A percentile compares a stretch with the other conserved stretches of the same genome.
Conservation (phyloP, 2,113 vertebrate genomes). For the Eleginops maclovinus region DNA sequence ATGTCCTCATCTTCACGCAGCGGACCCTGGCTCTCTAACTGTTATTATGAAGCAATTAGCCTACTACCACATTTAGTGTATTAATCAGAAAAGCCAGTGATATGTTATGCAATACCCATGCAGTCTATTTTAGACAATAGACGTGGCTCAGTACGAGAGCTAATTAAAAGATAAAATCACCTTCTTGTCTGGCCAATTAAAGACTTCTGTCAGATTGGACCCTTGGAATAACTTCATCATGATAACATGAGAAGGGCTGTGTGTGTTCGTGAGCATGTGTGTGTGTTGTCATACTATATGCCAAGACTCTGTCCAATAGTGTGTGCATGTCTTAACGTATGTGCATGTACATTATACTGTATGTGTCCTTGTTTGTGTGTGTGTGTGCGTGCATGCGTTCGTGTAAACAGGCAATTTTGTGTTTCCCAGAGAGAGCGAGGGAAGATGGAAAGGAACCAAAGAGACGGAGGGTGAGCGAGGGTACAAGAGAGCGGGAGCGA, state of each 20-base stretch:
- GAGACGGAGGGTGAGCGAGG: constrained; percentile 32
- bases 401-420: constrained; percentile 12
- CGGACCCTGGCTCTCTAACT: constrained; percentile 35
- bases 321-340: neutral
- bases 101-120: constrained; percentile 78
- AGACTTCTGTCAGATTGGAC: constrained; percentile 74
- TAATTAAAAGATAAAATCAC: constrained; percentile 84
- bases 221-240: constrained; percentile 74
- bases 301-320: constrained; percentile 12
- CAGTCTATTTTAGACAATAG: constrained; percentile 77
- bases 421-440: constrained; percentile 42
- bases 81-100: constrained; percentile 72
- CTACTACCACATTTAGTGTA: constrained; percentile 65
- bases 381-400: constrained; percentile 42
- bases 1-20: constrained; percentile 50
- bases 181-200: constrained; percentile 78
- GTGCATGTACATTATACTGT: neutral
- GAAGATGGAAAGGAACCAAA: constrained; percentile 55
- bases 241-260: constrained; percentile 55
- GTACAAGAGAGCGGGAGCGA: constrained; percentile 37
- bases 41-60: constrained; percentile 70
- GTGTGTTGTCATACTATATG: too few species aligned
- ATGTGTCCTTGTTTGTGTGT: neutral
- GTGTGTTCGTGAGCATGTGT: neutral
- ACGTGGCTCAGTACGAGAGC: constrained; percentile 68